Evolutionary conservation across 2,888 invertebrate genomes (phyloP).

Genomic region (Galerucella nymphaeae): DNA sequence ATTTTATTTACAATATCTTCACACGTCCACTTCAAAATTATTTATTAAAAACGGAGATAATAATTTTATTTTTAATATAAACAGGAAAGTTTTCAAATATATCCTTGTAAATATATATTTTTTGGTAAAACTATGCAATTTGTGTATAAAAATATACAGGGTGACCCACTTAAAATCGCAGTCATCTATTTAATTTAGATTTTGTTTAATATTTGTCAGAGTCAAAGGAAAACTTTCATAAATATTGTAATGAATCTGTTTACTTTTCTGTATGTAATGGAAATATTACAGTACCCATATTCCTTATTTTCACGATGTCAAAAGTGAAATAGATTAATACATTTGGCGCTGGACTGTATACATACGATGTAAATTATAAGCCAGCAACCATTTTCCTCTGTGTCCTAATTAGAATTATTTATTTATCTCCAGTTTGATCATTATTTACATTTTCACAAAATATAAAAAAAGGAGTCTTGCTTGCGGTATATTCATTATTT

Average conservation of each 20-base stretch:
- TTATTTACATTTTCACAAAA: background rate
- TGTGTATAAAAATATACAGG: no score
- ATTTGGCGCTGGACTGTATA: constrained; percentile 28
- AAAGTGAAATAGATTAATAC: constrained; percentile 9
- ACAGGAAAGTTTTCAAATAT: no score
- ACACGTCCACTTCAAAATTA: background rate
- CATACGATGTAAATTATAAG: constrained; percentile 27
- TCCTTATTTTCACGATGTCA: background rate
- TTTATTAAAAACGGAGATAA: background rate
- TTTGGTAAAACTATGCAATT: no score
- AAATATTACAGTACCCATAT: background rate
- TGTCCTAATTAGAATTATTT: constrained; percentile 19
- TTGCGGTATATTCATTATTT: no score
- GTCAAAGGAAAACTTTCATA: no score
- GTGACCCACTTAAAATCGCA: no score
- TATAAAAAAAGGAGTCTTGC: no score
- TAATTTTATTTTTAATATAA: no score
- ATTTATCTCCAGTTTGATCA: background rate
- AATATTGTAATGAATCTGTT: no score
- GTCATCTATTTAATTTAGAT: no score
- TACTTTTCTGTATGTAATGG: background rate
- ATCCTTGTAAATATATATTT: no score
- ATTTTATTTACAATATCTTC: background rate
- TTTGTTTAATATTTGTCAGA: no score
- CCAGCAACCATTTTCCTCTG: constrained; percentile 25